A percentile compares a stretch with the other conserved stretches of the same genome.
Evolutionary conservation across 2,888 invertebrate genomes (phyloP).

Genomic region (Cheilosia impressa): DNA sequence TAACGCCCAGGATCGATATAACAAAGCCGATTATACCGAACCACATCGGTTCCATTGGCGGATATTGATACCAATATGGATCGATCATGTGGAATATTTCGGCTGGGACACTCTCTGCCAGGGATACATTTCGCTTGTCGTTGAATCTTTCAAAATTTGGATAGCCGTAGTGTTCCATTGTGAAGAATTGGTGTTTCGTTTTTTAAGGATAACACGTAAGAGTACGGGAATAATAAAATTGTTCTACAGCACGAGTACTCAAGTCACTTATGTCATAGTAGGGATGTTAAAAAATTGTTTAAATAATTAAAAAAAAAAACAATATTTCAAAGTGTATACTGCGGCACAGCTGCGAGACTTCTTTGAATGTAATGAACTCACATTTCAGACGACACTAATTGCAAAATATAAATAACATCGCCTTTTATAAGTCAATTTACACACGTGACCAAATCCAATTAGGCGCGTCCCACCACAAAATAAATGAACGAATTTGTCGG

Average conservation of each 20-base stretch:
- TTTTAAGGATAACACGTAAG: not conserved
- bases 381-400: conserved; percentile 13
- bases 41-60: conserved; percentile 86
- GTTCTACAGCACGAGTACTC: not conserved
- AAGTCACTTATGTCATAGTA: conserved; percentile 5
- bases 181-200: not conserved
- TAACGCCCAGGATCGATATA: conserved; percentile 87
- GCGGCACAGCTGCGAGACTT: not conserved
- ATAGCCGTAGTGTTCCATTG: conserved; percentile 25
- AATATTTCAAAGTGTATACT: not conserved
- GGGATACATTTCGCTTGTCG: conserved; percentile 85
- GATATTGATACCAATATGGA: conserved; percentile 86
- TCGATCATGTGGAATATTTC: conserved; percentile 90
- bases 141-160: conserved; percentile 45
- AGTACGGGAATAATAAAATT: not conserved
- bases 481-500: conserved; percentile 13
- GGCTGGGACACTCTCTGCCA: conserved; percentile 88
- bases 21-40: conserved; percentile 86
- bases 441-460: conserved; percentile 28
- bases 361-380: not conserved
- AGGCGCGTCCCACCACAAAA: not conserved
- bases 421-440: conserved; percentile 34
- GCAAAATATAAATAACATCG: conserved; percentile 12
- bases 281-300: not conserved
- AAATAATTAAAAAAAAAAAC: not conserved